Base-by-base conservation (phyloP, 2,797 vertebrate genomes). In the Sebastes aleutianus region DNA sequence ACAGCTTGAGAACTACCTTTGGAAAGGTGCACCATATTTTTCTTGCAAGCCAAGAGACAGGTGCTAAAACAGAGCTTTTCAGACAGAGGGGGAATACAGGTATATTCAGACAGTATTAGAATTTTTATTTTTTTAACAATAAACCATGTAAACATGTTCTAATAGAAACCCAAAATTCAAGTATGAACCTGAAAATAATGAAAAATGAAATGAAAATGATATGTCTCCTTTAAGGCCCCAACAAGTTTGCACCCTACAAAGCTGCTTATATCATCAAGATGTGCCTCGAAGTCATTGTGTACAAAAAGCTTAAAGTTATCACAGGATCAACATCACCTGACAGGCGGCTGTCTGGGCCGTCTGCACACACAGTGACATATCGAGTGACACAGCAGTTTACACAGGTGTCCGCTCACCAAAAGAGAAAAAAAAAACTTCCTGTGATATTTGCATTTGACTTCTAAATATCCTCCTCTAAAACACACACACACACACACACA, bases 361-460 rank as follows among this genome's bases (percentile, higher is more conserved):
- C 82, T 74, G 80, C 56, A 47, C 74, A 80, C 82, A 70, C 64
- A 16, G 73, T 12, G 24, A 32, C 66, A 34, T 78, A 39, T 36
- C 3, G 27, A 75, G 67, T 80, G 84, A 92, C 84, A 73, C 65
- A 84, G 82, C 82, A 80, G 90, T 95, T 94, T 95, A 90, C 90
- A 90, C 86, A 94, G 93, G 91, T 91, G 92, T 91, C 87, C 80
- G 50, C 73, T 88, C 66, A 65, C 69, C 53, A 76, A 74, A 78
- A 81, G 53, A 54, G 69, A 8, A 70, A 86, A 84, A 90, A 81
- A 76, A 84, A 80, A 76, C 79, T 73, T 84, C 75, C 81, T 86
- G 65, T 81, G 50, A 85, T 91, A 92, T 93, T 94, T 93, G 88
- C 89, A 94, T 93, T 87, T 88, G 84, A 90, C 87, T 88, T 90